Evolutionary conservation across 1,140 invertebrate genomes (phyloP).

Genomic region (Drosophila sturtevanti): DNA sequence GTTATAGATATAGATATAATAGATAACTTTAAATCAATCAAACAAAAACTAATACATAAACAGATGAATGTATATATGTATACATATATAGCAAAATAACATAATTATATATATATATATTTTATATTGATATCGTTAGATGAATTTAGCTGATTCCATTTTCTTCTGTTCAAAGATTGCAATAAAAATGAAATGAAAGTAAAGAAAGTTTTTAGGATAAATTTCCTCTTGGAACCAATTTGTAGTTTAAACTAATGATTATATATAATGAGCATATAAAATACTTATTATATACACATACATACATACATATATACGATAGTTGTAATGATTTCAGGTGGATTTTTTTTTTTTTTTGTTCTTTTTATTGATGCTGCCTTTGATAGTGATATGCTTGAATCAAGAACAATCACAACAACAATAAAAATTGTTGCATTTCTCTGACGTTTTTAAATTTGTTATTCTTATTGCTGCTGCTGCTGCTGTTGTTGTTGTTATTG

Average conservation of each 20-base stretch:
- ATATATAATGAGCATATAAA: background rate
- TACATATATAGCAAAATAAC: no score
- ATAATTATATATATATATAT: no score
- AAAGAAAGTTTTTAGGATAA: no score
- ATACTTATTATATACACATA: background rate
- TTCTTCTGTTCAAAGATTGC: no score
- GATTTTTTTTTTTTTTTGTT: background rate
- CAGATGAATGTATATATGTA: background rate
- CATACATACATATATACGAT: background rate
- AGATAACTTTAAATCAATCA: background rate
- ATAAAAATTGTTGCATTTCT: background rate
- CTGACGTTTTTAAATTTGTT: background rate
- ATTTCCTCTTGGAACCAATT: no score
- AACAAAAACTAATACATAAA: background rate
- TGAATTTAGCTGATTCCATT: no score
- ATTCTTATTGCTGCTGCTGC: conserved; percentile 4
- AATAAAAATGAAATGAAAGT: no score
- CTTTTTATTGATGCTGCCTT: background rate
- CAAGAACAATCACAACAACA: conserved; percentile 1
- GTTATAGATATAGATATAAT: no score
- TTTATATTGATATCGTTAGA: no score
- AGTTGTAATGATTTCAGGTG: background rate
- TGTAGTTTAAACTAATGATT: background rate
- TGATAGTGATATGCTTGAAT: background rate
- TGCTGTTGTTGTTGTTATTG: conserved; percentile 24